A percentile compares a stretch with the other conserved stretches of the same genome.
These are phyloP conservation scores for Heliconius hermathena DNA, from an alignment of 1,140 invertebrate species.

Conservation along the genomic window DNA sequence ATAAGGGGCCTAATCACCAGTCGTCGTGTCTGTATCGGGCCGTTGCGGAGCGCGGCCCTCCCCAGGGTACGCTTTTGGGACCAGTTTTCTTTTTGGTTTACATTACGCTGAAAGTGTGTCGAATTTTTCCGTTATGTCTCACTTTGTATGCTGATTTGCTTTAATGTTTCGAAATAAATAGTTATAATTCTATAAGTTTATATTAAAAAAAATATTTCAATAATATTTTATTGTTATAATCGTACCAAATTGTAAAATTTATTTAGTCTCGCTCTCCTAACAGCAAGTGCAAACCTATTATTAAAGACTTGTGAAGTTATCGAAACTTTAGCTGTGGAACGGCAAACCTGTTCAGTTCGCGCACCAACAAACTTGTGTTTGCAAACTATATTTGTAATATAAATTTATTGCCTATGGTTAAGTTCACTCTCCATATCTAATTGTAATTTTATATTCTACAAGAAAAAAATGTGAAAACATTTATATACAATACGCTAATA, in stretches of 20 bases:
- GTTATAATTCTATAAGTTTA: not conserved
- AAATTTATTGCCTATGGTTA: conserved; percentile 64
- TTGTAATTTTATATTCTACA: too few species aligned
- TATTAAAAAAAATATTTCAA: not conserved
- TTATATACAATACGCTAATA: not conserved
- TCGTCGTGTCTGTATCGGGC: conserved; percentile 79
- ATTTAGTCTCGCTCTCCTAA: conserved; percentile 22
- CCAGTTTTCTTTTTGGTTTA: conserved; percentile 80
- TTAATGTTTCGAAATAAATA: conserved; percentile 29
- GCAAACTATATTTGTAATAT: conserved; percentile 74
- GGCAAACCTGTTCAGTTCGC: conserved; percentile 63
- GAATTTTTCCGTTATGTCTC: conserved; percentile 72
- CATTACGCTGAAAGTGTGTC: conserved; percentile 78
- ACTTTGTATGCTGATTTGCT: conserved; percentile 66
- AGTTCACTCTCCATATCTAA: conserved; percentile 1
- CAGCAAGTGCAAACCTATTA: conserved; percentile 50
- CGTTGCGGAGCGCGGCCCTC: conserved; percentile 67
- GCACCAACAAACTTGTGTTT: conserved; percentile 73
- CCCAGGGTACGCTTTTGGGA: conserved; percentile 76
- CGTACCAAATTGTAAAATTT: not conserved
- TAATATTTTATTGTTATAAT: not conserved
- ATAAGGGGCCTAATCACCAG: conserved; percentile 81
- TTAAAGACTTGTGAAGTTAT: conserved; percentile 77
- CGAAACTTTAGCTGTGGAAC: conserved; percentile 64
- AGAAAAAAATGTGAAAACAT: not conserved